Percentiles rank a stretch among this genome's conserved stretches.
Evolutionary conservation across 2,888 invertebrate genomes (phyloP).

Genomic region (Margaritifera margaritifera): DNA sequence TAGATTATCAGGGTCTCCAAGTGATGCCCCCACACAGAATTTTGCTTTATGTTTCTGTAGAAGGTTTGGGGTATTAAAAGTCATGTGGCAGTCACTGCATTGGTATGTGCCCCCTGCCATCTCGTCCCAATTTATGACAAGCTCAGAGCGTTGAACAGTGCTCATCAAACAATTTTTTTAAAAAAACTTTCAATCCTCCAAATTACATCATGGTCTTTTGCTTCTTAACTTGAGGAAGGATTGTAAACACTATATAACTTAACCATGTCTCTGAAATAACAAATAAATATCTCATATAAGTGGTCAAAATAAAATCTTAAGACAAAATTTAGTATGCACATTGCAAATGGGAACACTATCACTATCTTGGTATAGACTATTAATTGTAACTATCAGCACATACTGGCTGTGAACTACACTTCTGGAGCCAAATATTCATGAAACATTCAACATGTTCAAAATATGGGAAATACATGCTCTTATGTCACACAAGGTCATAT

Average conservation of each 20-base stretch:
- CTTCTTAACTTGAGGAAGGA: background rate
- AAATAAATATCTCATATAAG: background rate
- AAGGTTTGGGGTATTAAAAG: constrained; percentile 52
- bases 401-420: too few species aligned
- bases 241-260: background rate
- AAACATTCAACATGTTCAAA: too few species aligned
- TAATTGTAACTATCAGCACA: too few species aligned
- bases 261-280: background rate
- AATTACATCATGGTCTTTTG: background rate
- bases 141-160: constrained; percentile 1
- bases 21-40: constrained; percentile 63
- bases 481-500: too few species aligned
- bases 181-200: background rate
- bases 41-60: constrained; percentile 61
- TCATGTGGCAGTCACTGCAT: constrained; percentile 66
- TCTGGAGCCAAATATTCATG: too few species aligned
- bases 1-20: constrained; percentile 55
- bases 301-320: too few species aligned
- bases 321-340: too few species aligned
- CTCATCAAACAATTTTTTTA: constrained; percentile 1
- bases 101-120: constrained; percentile 28
- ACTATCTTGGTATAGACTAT: too few species aligned
- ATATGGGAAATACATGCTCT: too few species aligned
- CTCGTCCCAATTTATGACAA: constrained; percentile 22
- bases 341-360: too few species aligned